These are phyloP conservation scores for Drosophila eugracilis DNA, from an alignment of 1,140 invertebrate genomes.

Conservation along the genomic window DNA sequence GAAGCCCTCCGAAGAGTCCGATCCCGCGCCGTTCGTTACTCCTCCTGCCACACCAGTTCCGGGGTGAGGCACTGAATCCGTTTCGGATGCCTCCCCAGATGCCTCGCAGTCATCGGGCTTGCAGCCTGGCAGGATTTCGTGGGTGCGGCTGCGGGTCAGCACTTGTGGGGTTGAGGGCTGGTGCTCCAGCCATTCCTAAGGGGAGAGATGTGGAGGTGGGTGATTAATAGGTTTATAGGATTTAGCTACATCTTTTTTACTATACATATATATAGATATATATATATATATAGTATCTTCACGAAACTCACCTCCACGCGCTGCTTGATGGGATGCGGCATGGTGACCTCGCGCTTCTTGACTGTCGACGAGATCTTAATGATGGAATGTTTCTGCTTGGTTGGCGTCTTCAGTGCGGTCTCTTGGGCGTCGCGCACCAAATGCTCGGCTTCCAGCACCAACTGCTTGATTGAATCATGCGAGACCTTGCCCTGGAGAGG, in stretches of 20 bases:
- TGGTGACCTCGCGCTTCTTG: slow-evolving; percentile 78
- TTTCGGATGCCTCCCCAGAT: slow-evolving; percentile 92
- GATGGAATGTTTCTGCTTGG: slow-evolving; percentile 83
- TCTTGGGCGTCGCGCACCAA: slow-evolving; percentile 84
- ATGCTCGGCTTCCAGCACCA: slow-evolving; percentile 84
- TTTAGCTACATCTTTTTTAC: too few relatives aligned
- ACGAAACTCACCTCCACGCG: slow-evolving; percentile 72
- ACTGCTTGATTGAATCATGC: slow-evolving; percentile 85
- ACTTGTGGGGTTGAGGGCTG: slow-evolving; percentile 67
- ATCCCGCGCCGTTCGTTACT: slow-evolving; percentile 79
- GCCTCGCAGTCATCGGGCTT: slow-evolving; percentile 90
- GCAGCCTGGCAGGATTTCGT: slow-evolving; percentile 26
- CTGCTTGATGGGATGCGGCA: slow-evolving; percentile 80
- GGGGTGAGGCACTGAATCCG: slow-evolving; percentile 88
- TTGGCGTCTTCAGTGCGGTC: slow-evolving; percentile 80
- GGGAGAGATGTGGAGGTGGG: neutral
- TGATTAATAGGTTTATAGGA: too few relatives aligned
- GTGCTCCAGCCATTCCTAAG: slow-evolving; percentile 82
- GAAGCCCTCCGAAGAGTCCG: slow-evolving; percentile 90
- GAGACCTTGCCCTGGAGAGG: slow-evolving; percentile 77
- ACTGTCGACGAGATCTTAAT: slow-evolving; percentile 82
- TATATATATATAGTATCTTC: too few relatives aligned
- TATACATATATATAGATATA: too few relatives aligned
- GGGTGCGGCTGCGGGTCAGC: slow-evolving; percentile 49
- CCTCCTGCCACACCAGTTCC: slow-evolving; percentile 54